Evolutionary conservation across 2,113 vertebrate genomes (phyloP).

Genomic region (Rutilus rutilus): DNA sequence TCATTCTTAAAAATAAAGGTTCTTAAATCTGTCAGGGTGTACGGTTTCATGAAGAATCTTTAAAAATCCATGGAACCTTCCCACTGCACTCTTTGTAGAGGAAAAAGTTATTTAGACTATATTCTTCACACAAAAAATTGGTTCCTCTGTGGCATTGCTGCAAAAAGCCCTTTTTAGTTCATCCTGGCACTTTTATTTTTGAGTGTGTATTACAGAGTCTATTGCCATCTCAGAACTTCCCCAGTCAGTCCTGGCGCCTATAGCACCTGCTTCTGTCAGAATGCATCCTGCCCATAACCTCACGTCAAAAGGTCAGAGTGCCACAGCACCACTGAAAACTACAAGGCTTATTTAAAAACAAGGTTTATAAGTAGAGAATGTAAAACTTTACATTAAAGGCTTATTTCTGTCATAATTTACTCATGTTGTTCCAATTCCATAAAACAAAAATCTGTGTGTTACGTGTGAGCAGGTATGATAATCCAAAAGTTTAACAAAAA

Average conservation of each 20-base stretch:
- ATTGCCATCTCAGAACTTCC: not conserved
- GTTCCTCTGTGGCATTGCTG: not conserved
- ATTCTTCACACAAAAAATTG: not conserved
- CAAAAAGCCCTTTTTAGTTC: not conserved
- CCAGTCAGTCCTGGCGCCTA: not conserved
- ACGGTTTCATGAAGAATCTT: not conserved
- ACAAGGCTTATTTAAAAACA: not conserved
- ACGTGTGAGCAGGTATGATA: too few relatives aligned
- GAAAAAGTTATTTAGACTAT: not conserved
- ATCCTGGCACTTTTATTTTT: not conserved
- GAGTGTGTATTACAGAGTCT: not conserved
- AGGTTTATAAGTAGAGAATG: too few relatives aligned
- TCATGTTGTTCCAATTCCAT: too few relatives aligned
- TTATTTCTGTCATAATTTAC: too few relatives aligned
- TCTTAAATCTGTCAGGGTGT: not conserved
- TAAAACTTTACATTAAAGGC: not conserved
- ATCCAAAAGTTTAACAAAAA: too few relatives aligned
- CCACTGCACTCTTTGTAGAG: not conserved
- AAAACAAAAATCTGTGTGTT: too few relatives aligned
- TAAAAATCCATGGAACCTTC: not conserved
- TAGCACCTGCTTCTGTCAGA: slow-evolving; percentile 45
- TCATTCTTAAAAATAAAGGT: slow-evolving; percentile 15
- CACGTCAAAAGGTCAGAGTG: not conserved
- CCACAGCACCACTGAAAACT: not conserved
- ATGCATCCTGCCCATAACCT: slow-evolving; percentile 12